A percentile compares a stretch with the other conserved stretches of the same genome.
Evolutionary conservation across 2,888 invertebrate genomes (phyloP).

Genomic region (Hirtodrosophila trivittata): DNA sequence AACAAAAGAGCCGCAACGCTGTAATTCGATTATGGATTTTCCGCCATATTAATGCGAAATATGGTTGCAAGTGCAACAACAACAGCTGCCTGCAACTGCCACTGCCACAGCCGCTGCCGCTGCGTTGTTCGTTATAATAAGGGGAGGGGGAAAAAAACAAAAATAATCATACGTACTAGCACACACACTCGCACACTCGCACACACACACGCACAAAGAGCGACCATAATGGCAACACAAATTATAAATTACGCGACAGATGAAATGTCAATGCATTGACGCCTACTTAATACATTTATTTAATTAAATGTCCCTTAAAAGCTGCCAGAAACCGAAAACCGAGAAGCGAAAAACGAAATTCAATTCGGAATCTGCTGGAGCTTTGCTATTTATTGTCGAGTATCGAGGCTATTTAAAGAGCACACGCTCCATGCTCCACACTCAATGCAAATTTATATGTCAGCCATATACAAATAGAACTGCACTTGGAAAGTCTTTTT

Average conservation of each 20-base stretch:
- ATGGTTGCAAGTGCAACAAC: constrained; percentile 61
- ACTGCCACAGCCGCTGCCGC: constrained; percentile 8
- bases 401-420: too few relatives aligned
- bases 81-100: constrained; percentile 32
- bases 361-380: background rate
- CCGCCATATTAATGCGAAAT: constrained; percentile 80
- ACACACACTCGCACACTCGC: background rate
- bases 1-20: constrained; percentile 75
- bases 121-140: constrained; percentile 25
- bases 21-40: constrained; percentile 81
- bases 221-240: constrained; percentile 73
- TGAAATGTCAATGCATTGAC: constrained; percentile 74
- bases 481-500: constrained; percentile 63
- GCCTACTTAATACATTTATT: constrained; percentile 77
- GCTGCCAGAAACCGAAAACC: too few relatives aligned
- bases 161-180: constrained; percentile 26
- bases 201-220: constrained; percentile 15
- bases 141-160: constrained; percentile 7
- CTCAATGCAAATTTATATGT: constrained; percentile 51
- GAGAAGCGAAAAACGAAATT: background rate
- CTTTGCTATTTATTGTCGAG: too few relatives aligned
- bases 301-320: constrained; percentile 62
- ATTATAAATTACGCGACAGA: constrained; percentile 79
- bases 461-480: constrained; percentile 76
- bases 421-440: too few relatives aligned